These are phyloP conservation scores for Hemiscyllium ocellatum DNA, from an alignment of 2,113 vertebrate genomes.

Conservation along the genomic window DNA sequence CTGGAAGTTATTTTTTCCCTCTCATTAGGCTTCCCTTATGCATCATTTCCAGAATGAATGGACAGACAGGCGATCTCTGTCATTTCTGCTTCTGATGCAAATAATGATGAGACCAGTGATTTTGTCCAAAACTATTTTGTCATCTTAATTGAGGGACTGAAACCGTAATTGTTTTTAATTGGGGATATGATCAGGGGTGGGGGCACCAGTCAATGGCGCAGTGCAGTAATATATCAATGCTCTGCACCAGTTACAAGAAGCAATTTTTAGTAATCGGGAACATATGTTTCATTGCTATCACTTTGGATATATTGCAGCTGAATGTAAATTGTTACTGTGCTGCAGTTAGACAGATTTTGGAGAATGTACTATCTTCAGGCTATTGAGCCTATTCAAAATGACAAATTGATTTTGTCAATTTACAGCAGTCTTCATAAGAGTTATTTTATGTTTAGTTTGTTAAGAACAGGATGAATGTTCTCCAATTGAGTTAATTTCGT, in stretches of 20 bases:
- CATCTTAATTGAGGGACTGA: background rate
- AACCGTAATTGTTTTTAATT: background rate
- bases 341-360: background rate
- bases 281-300: background rate
- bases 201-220: background rate
- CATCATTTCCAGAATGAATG: background rate
- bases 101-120: background rate
- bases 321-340: slow-evolving; percentile 14
- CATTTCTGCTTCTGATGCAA: background rate
- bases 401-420: slow-evolving; percentile 28
- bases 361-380: background rate
- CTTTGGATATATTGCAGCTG: background rate
- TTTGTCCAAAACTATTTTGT: background rate
- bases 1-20: background rate
- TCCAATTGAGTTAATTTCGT: slow-evolving; percentile 26
- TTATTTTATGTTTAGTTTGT: background rate
- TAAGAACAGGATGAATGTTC: background rate
- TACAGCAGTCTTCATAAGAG: background rate
- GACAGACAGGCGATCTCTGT: background rate
- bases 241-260: background rate
- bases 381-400: background rate
- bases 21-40: background rate
- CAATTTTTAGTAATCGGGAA: background rate
- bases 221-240: background rate
- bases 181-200: no score